Conservation (phyloP, 1,140 invertebrate genomes). For the Tenebrio molitor region DNA sequence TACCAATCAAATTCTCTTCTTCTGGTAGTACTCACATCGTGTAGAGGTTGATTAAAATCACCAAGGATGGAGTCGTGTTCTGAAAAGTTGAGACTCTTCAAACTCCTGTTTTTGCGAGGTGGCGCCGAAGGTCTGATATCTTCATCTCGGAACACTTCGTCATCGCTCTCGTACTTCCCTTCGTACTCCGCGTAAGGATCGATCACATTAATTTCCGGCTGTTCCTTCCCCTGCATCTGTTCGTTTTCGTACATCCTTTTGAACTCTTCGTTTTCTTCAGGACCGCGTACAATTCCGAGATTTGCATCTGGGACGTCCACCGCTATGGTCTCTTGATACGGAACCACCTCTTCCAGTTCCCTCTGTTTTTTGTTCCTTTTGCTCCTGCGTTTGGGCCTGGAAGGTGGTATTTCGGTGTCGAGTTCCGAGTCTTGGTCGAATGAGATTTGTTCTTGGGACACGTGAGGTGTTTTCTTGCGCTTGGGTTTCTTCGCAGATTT, state of each 20-base stretch:
- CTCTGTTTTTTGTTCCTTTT: conserved; percentile 57
- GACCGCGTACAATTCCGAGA: conserved; percentile 13
- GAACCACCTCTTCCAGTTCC: conserved; percentile 54
- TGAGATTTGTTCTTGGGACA: conserved; percentile 60
- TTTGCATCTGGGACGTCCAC: conserved; percentile 50
- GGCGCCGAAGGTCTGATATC: conserved; percentile 43
- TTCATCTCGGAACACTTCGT: conserved; percentile 6
- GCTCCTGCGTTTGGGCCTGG: conserved; percentile 64
- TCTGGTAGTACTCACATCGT: conserved; percentile 42
- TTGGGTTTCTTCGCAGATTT: conserved; percentile 65
- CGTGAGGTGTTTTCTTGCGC: conserved; percentile 64
- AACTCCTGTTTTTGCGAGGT: conserved; percentile 54
- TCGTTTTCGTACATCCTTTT: conserved; percentile 66
- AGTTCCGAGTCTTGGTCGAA: conserved; percentile 62
- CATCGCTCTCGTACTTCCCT: conserved; percentile 33
- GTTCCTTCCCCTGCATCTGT: conserved; percentile 66
- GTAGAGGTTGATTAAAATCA: conserved; percentile 60
- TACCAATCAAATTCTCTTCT: neutral
- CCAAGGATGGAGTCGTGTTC: conserved; percentile 68
- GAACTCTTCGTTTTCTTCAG: neutral
- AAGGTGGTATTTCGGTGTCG: conserved; percentile 61
- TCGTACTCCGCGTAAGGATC: conserved; percentile 53
- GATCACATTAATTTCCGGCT: conserved; percentile 66
- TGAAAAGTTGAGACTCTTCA: conserved; percentile 64
- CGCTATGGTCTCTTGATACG: conserved; percentile 61